These are phyloP conservation scores for Melanostoma mellinum DNA, from an alignment of 2,888 invertebrate species.

Conservation along the genomic window DNA sequence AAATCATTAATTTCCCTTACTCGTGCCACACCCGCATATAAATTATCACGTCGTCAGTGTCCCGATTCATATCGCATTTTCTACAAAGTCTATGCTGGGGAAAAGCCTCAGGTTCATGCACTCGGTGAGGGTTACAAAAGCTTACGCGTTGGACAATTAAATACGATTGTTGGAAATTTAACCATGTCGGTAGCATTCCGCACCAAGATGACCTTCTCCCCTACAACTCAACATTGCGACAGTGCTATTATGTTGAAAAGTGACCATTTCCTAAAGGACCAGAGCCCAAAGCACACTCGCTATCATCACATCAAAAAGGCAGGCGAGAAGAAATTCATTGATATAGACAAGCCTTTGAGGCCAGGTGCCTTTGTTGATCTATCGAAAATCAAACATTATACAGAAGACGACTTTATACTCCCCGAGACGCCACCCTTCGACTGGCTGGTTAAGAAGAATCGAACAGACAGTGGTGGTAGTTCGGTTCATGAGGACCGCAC, in stretches of 20 bases:
- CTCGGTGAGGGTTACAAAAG: constrained; percentile 92
- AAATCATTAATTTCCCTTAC: constrained; percentile 95
- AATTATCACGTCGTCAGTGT: constrained; percentile 93
- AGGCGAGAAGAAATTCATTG: constrained; percentile 86
- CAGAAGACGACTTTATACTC: constrained; percentile 84
- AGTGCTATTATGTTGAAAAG: constrained; percentile 92
- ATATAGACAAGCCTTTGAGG: constrained; percentile 88
- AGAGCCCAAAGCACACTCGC: constrained; percentile 87
- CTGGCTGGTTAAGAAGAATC: constrained; percentile 81
- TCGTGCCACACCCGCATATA: constrained; percentile 95
- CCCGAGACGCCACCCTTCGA: constrained; percentile 87
- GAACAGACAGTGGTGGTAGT: constrained; percentile 75
- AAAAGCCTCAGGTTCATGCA: constrained; percentile 88
- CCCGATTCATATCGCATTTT: constrained; percentile 94
- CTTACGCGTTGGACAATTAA: constrained; percentile 92
- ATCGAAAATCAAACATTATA: constrained; percentile 84
- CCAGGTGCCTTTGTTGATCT: constrained; percentile 90
- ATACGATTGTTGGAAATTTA: constrained; percentile 93
- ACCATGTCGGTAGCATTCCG: constrained; percentile 92
- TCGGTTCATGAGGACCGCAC: constrained; percentile 63
- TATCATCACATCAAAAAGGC: constrained; percentile 82
- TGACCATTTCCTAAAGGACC: constrained; percentile 92
- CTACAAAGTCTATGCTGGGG: constrained; percentile 90
- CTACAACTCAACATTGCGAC: constrained; percentile 87
- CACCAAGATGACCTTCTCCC: constrained; percentile 95